Base-by-base conservation (phyloP, 2,797 vertebrate species). In the Helarctos malayanus region DNA sequence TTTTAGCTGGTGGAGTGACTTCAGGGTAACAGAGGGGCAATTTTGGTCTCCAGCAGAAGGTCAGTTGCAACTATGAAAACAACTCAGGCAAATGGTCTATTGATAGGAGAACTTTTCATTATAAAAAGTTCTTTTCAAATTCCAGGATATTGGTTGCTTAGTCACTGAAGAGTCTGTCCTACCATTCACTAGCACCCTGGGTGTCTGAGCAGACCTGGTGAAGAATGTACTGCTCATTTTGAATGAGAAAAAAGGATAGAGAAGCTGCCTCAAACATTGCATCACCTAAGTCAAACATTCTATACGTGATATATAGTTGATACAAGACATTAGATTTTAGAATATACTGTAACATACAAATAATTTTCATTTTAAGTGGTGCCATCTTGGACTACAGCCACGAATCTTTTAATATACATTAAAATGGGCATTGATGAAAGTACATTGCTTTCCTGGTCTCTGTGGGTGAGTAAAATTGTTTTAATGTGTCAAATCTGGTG, bases 151-250 rank as follows among this genome's bases (percentile, higher is more conserved):
- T 97, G 93, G 97, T 97, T 98, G 97, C 97, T 97, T 96, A 65
- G 97, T 94, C 97, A 98, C 97, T 96, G 95, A 83, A 85, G 87
- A 97, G 90, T 95, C 92, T 97, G 93, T 76, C 47, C 84, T 95
- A 4, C 97, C 75, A 95, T 97, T 97, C 95, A 95, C 25, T 83
- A 85, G 94, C 94, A 95, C 92, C 95, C 94, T 76, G 96, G 97
- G 93, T 97, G 71, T 95, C 95, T 95, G 88, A 96, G 79, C 82
- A 97, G 94, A 97, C 95, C 97, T 98, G 96, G 81, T 78, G 94
- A 97, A 95, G 98, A 97, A 98, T 98, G 96, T 89, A 69, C 87
- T 97, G 89, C 84, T 97, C 79, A 83, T 96, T 97, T 54, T 97
- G 93, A 96, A 86, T 69, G 68, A 94, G 84, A 90, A 90, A 91